Evolutionary conservation across 1,140 invertebrate genomes (phyloP), one percentile per base, ranked within the genome.

Genomic region (Drosophila ironensis): DNA sequence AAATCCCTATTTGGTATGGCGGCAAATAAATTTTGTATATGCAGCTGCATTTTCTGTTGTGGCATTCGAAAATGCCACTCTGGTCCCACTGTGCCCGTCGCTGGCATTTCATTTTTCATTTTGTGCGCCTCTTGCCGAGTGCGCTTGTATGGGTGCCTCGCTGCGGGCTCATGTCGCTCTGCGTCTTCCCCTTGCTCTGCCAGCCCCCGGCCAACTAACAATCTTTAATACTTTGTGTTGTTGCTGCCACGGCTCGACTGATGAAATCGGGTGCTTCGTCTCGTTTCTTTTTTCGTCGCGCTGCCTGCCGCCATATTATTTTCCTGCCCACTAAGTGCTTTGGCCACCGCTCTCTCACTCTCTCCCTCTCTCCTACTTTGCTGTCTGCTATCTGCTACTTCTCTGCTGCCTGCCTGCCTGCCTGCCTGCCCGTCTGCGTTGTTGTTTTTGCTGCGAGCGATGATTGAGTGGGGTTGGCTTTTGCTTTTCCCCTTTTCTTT

Each of bases 21-120:
- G 11, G n/a, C 1, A 19, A 7, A 2, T 9, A 3, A 28, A 20
- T 8, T 4, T 28, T 8, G 11, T 41, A 0, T 11, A 41, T 7
- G 12, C 3, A 22, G n/a, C n/a, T 7, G n/a, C 2, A 33, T 12
- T 25, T 3, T 8, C 22, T 24, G 20, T 24, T 3, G 11, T 22
- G 20, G 20, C 20, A n/a, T 5, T 3, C 27, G 5, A 3, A 11
- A 6, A 8, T 35, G 56, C 1, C 4, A 3, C 7, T 4, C 9
- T 30, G 19, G 69, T 1, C 30, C 73, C 74, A 84, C 80, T 84
- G 78, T 84, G 64, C 57, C 57, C 54, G 41, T 28, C 51, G 47
- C 20, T 67, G 59, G 47, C 56, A 86, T 84, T 84, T 82, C 80
- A 82, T 82, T 82, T 82, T 82, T 82, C 77, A 84, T 84, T 86